Percentiles rank a stretch among this genome's conserved stretches.
phyloP scores from a whole-genome alignment of 2,888 invertebrate species.

The Patella pellucida region DNA sequence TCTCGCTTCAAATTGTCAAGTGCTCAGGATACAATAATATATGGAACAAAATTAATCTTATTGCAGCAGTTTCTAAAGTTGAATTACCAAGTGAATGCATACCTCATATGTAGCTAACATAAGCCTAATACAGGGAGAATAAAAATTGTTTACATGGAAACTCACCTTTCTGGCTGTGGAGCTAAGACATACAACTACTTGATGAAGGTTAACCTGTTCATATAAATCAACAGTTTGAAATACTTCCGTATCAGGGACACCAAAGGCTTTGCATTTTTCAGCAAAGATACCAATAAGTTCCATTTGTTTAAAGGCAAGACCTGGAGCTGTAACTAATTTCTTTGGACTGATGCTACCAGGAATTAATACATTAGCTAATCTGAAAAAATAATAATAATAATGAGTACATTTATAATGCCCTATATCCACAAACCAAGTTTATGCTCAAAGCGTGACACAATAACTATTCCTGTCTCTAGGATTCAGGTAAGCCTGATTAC shows the following conservation, averaged over 20 bases:
- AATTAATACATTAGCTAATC: slow-evolving; percentile 88
- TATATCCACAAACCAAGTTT: too few species aligned
- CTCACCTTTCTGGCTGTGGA: slow-evolving; percentile 79
- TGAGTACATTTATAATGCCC: too few species aligned
- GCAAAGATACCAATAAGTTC: slow-evolving; percentile 92
- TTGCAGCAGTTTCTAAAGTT: too few species aligned
- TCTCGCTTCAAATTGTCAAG: too few species aligned
- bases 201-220: slow-evolving; percentile 95
- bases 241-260: slow-evolving; percentile 93
- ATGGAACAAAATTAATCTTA: too few species aligned
- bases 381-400: slow-evolving; percentile 71
- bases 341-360: slow-evolving; percentile 74
- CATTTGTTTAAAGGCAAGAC: slow-evolving; percentile 85
- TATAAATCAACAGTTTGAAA: slow-evolving; percentile 98
- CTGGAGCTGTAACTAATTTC: slow-evolving; percentile 38
- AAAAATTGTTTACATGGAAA: background rate
- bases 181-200: slow-evolving; percentile 94
- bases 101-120: too few species aligned
- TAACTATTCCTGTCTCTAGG: too few species aligned
- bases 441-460: too few species aligned
- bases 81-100: too few species aligned
- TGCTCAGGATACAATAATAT: too few species aligned
- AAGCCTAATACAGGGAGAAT: too few species aligned
- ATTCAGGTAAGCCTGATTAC: too few species aligned
- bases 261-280: slow-evolving; percentile 85